Evolutionary conservation across 2,888 invertebrate genomes (phyloP).

Genomic region (Neoscelio sp.): DNA sequence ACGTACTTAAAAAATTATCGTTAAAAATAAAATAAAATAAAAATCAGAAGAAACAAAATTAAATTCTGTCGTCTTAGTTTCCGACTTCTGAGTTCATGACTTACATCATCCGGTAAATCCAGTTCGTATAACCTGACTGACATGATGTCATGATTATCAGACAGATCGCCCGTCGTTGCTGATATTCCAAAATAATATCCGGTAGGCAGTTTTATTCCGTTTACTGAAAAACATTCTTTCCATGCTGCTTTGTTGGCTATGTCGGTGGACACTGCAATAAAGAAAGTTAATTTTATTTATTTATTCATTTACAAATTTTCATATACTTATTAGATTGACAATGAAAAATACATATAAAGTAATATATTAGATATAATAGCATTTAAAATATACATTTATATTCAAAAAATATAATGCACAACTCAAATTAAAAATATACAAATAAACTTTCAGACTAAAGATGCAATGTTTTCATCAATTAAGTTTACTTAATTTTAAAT

Average conservation of each 20-base stretch:
- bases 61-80: background rate
- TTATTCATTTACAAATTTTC: too few relatives aligned
- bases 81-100: slow-evolving; percentile 1
- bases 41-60: too few relatives aligned
- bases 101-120: slow-evolving; percentile 89
- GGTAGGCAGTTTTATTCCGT: slow-evolving; percentile 95
- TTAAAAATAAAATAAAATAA: slow-evolving; percentile 1
- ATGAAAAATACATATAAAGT: too few relatives aligned
- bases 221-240: slow-evolving; percentile 96
- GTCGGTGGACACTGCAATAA: slow-evolving; percentile 93
- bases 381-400: too few relatives aligned
- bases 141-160: slow-evolving; percentile 98
- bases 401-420: too few relatives aligned
- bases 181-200: slow-evolving; percentile 97
- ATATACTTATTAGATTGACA: too few relatives aligned
- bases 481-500: too few relatives aligned
- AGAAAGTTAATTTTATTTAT: too few relatives aligned
- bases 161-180: slow-evolving; percentile 98
- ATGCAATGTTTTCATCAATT: too few relatives aligned
- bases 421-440: too few relatives aligned
- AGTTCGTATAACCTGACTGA: slow-evolving; percentile 96
- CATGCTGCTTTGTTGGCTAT: slow-evolving; percentile 96
- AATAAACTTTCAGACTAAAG: too few relatives aligned
- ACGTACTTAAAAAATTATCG: background rate
- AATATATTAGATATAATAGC: too few relatives aligned